A percentile compares a stretch with the other conserved stretches of the same genome.
Conservation (phyloP, 2,888 invertebrate genomes). For the Ochropleura leucogaster region DNA sequence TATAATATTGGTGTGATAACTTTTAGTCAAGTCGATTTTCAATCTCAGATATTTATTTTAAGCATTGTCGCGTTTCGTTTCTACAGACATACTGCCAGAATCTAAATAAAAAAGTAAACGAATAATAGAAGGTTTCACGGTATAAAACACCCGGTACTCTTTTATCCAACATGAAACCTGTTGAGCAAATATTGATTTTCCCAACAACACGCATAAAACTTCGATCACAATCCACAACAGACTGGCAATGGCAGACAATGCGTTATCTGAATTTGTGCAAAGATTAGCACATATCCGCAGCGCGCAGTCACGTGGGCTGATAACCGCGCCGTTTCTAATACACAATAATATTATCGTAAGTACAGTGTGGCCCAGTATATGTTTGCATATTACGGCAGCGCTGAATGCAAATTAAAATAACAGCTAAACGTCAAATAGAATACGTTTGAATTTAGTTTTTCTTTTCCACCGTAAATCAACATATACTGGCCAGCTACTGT, state of each 20-base stretch:
- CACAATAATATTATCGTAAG: constrained; percentile 41
- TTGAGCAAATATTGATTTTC: constrained; percentile 58
- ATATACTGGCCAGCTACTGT: background rate
- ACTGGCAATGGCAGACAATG: constrained; percentile 54
- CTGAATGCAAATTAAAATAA: constrained; percentile 22
- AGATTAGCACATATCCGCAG: constrained; percentile 65
- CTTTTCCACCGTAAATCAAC: background rate
- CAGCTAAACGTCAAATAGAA: constrained; percentile 21
- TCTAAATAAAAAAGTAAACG: background rate
- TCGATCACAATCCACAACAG: constrained; percentile 51
- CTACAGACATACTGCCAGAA: background rate
- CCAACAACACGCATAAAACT: constrained; percentile 47
- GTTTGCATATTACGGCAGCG: constrained; percentile 2
- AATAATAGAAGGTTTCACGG: constrained; percentile 2
- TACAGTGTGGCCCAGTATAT: constrained; percentile 25
- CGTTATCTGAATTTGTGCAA: constrained; percentile 59
- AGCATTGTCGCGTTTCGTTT: background rate
- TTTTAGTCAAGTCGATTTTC: background rate
- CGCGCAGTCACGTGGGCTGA: constrained; percentile 54
- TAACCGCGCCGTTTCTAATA: constrained; percentile 43
- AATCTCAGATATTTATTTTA: background rate
- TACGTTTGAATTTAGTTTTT: constrained; percentile 3
- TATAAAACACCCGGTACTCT: constrained; percentile 7
- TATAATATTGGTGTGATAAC: background rate
- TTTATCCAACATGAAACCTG: constrained; percentile 32